phyloP scores from a whole-genome alignment of 1,140 invertebrate species.

The Eulimnadia texana region DNA sequence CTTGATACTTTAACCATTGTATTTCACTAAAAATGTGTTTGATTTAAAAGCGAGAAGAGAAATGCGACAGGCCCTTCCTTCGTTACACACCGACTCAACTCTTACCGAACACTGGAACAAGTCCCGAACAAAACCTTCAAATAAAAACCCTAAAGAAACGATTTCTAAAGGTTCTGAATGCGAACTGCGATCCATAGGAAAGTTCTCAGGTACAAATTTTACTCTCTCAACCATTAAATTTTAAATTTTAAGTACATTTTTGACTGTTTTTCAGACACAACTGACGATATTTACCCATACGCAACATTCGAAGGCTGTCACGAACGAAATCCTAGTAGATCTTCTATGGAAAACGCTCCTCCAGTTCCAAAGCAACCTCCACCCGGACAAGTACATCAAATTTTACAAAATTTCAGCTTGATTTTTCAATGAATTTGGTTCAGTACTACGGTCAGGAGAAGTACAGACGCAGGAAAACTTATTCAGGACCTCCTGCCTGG shows the following conservation, averaged over 20 bases:
- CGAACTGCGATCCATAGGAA: too few species aligned
- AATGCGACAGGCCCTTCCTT: neutral
- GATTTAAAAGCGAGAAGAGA: neutral
- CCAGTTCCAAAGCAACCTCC: neutral
- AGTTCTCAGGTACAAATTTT: too few species aligned
- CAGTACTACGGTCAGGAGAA: too few species aligned
- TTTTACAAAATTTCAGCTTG: too few species aligned
- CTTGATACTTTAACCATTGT: neutral
- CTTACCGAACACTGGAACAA: neutral
- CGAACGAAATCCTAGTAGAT: neutral
- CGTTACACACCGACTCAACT: neutral
- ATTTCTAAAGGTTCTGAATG: neutral
- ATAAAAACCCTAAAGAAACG: neutral
- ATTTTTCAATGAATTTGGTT: too few species aligned
- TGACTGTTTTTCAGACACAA: too few species aligned
- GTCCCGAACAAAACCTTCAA: constrained; percentile 2
- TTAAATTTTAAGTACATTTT: too few species aligned
- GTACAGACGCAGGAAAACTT: neutral
- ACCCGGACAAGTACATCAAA: neutral
- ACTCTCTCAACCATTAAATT: too few species aligned
- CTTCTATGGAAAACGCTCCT: neutral
- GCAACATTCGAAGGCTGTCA: constrained; percentile 5
- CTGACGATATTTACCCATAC: constrained; percentile 6
- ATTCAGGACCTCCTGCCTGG: constrained; percentile 3
- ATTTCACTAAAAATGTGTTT: neutral